Evolutionary conservation across 2,797 vertebrate genomes (phyloP).

Genomic region (Notamacropus eugenii): DNA sequence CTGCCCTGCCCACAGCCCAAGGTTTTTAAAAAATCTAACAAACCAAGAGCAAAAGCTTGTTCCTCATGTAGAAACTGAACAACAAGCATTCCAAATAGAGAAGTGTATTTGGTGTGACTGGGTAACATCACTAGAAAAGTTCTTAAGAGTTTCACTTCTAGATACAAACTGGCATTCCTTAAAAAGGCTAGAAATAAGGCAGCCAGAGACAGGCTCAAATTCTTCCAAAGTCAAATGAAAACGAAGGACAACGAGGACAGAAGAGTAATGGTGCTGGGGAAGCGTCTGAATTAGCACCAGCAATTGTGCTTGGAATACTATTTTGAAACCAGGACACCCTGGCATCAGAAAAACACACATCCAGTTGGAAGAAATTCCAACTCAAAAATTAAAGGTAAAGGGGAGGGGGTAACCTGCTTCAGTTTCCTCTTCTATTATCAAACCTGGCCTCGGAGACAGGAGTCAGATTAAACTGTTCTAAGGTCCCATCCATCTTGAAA

Average conservation of each 20-base stretch:
- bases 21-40: constrained; percentile 14
- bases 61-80: constrained; percentile 21
- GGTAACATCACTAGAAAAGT: constrained; percentile 52
- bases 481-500: not conserved
- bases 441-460: not conserved
- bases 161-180: constrained; percentile 45
- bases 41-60: constrained; percentile 1
- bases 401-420: not conserved
- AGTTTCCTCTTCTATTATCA: not conserved
- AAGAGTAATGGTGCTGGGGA: not conserved
- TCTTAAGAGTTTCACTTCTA: constrained; percentile 59
- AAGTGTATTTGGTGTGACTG: constrained; percentile 33
- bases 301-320: not conserved
- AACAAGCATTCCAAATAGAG: constrained; percentile 55
- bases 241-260: not conserved
- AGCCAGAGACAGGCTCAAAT: not conserved
- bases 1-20: not conserved
- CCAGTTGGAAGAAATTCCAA: not conserved
- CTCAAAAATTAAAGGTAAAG: not conserved
- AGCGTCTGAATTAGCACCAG: not conserved
- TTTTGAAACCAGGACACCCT: not conserved
- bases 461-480: not conserved
- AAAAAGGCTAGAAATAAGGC: constrained; percentile 20
- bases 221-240: not conserved
- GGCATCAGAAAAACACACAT: not conserved